phyloP scores from a whole-genome alignment of 2,113 vertebrate species.

The Colinus virginianus region DNA sequence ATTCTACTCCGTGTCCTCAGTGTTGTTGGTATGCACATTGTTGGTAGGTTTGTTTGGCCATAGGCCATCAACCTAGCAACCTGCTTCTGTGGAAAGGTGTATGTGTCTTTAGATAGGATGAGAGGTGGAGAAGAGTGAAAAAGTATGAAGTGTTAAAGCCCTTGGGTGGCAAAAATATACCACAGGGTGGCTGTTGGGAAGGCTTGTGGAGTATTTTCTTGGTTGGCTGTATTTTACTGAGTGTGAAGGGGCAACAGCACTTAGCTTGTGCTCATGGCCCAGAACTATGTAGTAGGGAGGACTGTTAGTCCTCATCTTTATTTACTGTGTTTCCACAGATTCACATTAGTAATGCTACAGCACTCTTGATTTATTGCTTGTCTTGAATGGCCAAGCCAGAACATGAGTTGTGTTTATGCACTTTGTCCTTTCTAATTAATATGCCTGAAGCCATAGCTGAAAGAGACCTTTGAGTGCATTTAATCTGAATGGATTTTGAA shows the following conservation, averaged over 20 bases:
- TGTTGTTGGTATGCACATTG: neutral
- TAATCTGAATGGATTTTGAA: slow-evolving; percentile 28
- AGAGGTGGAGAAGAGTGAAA: neutral
- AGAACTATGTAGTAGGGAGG: neutral
- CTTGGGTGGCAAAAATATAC: neutral
- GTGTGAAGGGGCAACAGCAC: neutral
- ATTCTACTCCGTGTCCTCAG: neutral
- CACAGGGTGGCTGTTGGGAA: neutral
- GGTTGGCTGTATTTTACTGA: neutral
- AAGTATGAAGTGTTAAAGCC: neutral
- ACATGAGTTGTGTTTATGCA: slow-evolving; percentile 31
- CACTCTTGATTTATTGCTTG: slow-evolving; percentile 14
- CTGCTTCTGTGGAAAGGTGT: neutral
- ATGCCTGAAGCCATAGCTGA: neutral
- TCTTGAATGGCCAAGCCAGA: slow-evolving; percentile 25
- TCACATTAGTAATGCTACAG: neutral
- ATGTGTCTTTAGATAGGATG: fast-evolving
- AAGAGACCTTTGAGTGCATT: slow-evolving; percentile 34
- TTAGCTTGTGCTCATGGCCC: neutral
- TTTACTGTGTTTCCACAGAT: slow-evolving; percentile 18
- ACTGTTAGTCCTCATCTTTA: neutral
- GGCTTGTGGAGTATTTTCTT: neutral
- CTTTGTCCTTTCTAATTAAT: slow-evolving; percentile 45
- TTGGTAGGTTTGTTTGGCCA: neutral
- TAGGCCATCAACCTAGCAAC: neutral